A percentile compares a stretch with the other conserved stretches of the same genome.
These are phyloP conservation scores for Neomorphus geoffroyi DNA, from an alignment of 2,797 vertebrate genomes.

Conservation along the genomic window DNA sequence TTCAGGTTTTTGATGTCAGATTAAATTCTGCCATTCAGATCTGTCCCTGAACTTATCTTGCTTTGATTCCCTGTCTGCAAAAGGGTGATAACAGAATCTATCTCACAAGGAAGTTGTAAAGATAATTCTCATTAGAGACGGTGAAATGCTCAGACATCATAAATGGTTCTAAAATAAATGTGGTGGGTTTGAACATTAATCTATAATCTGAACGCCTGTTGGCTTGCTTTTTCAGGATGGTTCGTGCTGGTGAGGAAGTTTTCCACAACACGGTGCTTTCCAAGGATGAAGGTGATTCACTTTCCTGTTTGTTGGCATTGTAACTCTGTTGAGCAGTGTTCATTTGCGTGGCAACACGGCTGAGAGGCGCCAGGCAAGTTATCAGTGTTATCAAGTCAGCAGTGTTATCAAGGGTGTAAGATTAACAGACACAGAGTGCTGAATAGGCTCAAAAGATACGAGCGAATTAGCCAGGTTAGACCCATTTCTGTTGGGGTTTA, in stretches of 20 bases:
- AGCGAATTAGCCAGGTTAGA: neutral
- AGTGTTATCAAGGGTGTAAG: neutral
- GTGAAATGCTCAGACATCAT: neutral
- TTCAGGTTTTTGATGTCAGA: neutral
- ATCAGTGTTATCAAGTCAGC: neutral
- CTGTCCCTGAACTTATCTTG: neutral
- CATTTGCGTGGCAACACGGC: neutral
- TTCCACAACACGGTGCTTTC: neutral
- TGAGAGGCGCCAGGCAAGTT: neutral
- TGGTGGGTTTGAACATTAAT: neutral
- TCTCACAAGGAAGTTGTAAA: neutral
- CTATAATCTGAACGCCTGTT: neutral
- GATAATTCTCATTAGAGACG: neutral
- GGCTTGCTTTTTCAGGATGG: constrained; percentile 24
- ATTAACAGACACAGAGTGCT: neutral
- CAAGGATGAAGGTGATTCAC: constrained; percentile 35
- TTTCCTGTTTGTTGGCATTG: neutral
- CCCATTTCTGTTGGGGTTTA: neutral
- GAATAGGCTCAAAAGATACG: neutral
- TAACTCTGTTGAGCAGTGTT: neutral
- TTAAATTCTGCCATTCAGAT: neutral
- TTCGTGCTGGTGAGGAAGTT: accelerated
- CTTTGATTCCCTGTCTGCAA: neutral
- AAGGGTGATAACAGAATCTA: accelerated
- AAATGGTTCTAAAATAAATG: neutral